phyloP scores from a whole-genome alignment of 1,140 invertebrate genomes.

The Gryon sp. region DNA sequence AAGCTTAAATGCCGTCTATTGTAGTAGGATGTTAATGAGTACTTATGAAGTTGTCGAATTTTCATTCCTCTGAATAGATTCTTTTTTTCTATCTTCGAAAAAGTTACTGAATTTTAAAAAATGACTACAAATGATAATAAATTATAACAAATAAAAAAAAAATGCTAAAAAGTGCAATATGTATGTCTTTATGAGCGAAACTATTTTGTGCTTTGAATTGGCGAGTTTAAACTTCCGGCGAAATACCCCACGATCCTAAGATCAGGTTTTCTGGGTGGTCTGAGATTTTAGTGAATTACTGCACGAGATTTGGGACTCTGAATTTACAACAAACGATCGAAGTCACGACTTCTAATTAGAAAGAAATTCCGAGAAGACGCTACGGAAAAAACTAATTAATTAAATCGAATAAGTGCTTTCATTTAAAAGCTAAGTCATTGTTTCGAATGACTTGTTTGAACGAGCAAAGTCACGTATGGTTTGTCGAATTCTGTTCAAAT shows the following conservation, averaged over 20 bases:
- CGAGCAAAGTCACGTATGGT: conserved; percentile 5
- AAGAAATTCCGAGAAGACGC: conserved; percentile 42
- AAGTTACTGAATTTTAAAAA: background rate
- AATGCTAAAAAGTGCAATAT: conserved; percentile 12
- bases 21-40: conserved; percentile 76
- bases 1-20: conserved; percentile 72
- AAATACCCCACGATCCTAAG: conserved; percentile 56
- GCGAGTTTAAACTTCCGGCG: conserved; percentile 60
- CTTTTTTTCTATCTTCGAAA: no score
- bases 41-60: conserved; percentile 58
- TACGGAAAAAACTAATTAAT: conserved; percentile 54
- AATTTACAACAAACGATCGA: conserved; percentile 65
- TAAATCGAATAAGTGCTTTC: conserved; percentile 50
- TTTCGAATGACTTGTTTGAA: conserved; percentile 38
- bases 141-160: background rate
- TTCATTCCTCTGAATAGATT: no score
- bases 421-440: conserved; percentile 54
- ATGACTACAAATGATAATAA: background rate
- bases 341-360: conserved; percentile 65
- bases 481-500: conserved; percentile 15
- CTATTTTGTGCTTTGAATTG: conserved; percentile 26
- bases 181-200: conserved; percentile 22
- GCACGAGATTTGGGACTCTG: conserved; percentile 58
- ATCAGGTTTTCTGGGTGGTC: conserved; percentile 64
- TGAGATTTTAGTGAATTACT: conserved; percentile 62